These are phyloP conservation scores for Typhlichthys eigenmanni DNA, from an alignment of 2,797 vertebrate genomes.

Conservation along the genomic window DNA sequence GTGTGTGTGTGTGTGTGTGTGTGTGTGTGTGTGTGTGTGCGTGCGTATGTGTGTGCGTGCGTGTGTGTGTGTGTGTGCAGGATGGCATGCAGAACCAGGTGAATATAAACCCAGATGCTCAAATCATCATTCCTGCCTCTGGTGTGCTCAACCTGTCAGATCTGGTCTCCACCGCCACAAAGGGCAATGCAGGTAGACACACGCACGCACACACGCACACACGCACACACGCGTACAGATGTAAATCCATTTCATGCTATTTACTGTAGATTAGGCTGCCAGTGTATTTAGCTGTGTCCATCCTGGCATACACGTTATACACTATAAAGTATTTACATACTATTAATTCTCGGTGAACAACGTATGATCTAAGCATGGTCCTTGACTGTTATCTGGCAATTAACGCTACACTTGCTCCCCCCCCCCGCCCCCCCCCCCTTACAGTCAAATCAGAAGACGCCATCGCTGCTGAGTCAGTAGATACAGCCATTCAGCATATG, in stretches of 20 bases:
- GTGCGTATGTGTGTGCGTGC: conserved; percentile 3
- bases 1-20: conserved; percentile 9
- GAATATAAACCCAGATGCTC: conserved; percentile 44
- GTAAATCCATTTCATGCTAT: too few relatives aligned
- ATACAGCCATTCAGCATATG: conserved; percentile 61
- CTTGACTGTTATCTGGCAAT: too few relatives aligned
- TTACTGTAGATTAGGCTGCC: too few relatives aligned
- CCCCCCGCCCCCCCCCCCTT: conserved; percentile 17
- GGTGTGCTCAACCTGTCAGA: conserved; percentile 68
- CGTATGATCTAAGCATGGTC: too few relatives aligned
- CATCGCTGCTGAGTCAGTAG: conserved; percentile 48
- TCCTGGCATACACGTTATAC: neutral
- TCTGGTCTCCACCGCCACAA: conserved; percentile 56
- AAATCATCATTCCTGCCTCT: conserved; percentile 66
- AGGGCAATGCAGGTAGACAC: conserved; percentile 48
- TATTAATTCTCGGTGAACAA: too few relatives aligned
- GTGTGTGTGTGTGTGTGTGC: neutral
- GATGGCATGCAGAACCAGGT: conserved; percentile 79
- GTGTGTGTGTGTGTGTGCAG: conserved; percentile 43
- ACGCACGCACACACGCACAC: neutral
- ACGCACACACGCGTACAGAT: too few relatives aligned
- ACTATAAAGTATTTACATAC: too few relatives aligned
- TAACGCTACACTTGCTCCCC: conserved; percentile 9
- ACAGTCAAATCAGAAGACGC: conserved; percentile 63
- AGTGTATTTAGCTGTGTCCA: neutral